Evolutionary conservation across 2,888 invertebrate genomes (phyloP), one percentile per base, ranked within the genome.

Genomic region (Acrocera orbiculus): DNA sequence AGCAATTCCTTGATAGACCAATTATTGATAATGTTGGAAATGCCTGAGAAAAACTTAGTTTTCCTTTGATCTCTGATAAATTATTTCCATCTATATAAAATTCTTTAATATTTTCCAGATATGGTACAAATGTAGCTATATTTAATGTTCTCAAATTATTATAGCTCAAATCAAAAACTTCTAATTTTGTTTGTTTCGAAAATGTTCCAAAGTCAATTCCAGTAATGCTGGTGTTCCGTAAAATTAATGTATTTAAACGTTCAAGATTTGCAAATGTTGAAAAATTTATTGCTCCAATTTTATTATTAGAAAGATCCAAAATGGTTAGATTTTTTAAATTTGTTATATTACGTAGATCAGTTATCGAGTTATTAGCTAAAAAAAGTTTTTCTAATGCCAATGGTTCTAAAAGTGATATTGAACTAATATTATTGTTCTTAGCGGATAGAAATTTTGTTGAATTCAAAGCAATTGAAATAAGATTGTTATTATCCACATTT

Each of bases 121-220:
- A 56, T 2, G 58, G 58, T 26, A 55, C 50, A 40, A 59, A 59
- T 4, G 59, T 44, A 27, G 58, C 56, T 39, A 59, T 35, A 44
- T 59, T 55, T 17, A 66, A 49, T 32, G 56, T 53, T 2, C 59
- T 61, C 10, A 67, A 49, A 44, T 66, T 65, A 46, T 67, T 67
- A 39, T 61, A 63, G 0, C 66, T 64, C 26, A 66, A 47, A 38
- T 66, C 66, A 13, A 66, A 49, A 22, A 57, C 56, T 30, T 64
- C 62, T 6, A 67, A 48, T 27, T 56, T 46, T 3, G 46, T 47
- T 17, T 58, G 56, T 37, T 57, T 56, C 11, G 59, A 53, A 43
- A 60, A 57, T 51, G 58, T 58, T 24, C 59, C 59, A 27, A 55
- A 60, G 8, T 50, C 47, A 2, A 60, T 45, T 9, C 46, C 41